A percentile compares a stretch with the other conserved stretches of the same genome.
Conservation (phyloP, 2,797 vertebrate species). For the Triplophysa bombifrons region DNA sequence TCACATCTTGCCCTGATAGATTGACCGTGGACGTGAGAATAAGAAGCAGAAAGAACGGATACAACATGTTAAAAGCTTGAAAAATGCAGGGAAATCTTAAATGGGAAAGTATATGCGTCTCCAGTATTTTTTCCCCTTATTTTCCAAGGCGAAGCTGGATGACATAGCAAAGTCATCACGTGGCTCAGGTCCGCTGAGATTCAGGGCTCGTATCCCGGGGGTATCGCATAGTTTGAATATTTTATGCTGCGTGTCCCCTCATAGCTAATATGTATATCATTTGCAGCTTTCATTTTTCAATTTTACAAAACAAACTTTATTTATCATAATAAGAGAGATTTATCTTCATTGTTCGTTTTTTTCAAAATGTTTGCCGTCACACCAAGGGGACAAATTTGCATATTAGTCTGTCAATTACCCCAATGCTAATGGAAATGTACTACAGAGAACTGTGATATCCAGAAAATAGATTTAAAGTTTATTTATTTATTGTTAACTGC, state of each 20-base stretch:
- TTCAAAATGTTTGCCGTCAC: no score
- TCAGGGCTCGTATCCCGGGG: not conserved
- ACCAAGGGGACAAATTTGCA: no score
- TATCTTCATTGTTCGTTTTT: no score
- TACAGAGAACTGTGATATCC: no score
- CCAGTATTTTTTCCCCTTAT: not conserved
- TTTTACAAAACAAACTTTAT: no score
- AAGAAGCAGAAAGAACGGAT: conserved; percentile 52
- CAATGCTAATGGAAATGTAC: no score
- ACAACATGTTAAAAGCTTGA: conserved; percentile 60
- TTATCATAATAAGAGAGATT: no score
- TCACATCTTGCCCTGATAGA: conserved; percentile 68
- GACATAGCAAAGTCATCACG: conserved; percentile 23
- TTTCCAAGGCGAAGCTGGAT: conserved; percentile 1
- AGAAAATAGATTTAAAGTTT: no score
- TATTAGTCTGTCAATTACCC: no score
- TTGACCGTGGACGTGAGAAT: conserved; percentile 60
- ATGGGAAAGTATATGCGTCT: not conserved
- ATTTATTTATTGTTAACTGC: no score
- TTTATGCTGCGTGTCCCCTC: not conserved
- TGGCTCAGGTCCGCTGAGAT: conserved; percentile 25
- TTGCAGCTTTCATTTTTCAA: not conserved
- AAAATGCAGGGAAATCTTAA: not conserved
- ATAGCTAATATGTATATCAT: not conserved
- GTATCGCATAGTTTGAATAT: conserved; percentile 18